Conservation (phyloP, 2,888 invertebrate genomes). For the Tortricodes alternella region DNA sequence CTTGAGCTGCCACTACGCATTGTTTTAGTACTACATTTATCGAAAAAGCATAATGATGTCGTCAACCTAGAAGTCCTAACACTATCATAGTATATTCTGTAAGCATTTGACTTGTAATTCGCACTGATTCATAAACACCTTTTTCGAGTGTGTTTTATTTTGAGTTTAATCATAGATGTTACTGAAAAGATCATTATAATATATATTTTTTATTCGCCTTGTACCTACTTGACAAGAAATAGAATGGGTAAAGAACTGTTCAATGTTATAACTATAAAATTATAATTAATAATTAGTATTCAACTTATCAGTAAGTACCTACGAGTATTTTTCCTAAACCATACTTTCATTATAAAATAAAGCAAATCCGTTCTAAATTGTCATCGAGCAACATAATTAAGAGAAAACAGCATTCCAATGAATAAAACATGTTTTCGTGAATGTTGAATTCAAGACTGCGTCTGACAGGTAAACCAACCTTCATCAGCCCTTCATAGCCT, state of each 20-base stretch:
- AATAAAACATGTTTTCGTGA: slow-evolving; percentile 32
- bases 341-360: background rate
- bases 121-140: too few species aligned
- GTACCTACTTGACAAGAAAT: too few species aligned
- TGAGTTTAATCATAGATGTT: too few species aligned
- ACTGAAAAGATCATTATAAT: too few species aligned
- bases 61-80: background rate
- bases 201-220: too few species aligned
- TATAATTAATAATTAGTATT: too few species aligned
- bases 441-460: slow-evolving; percentile 22
- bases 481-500: slow-evolving; percentile 61
- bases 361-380: slow-evolving; percentile 8
- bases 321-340: too few species aligned
- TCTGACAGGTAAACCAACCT: slow-evolving; percentile 58
- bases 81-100: too few species aligned
- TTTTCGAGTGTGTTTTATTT: too few species aligned
- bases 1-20: slow-evolving; percentile 48
- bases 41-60: background rate
- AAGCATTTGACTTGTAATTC: background rate
- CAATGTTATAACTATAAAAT: too few species aligned
- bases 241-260: too few species aligned
- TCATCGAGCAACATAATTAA: slow-evolving; percentile 29
- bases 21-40: slow-evolving; percentile 4
- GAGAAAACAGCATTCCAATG: slow-evolving; percentile 39
- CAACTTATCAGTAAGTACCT: too few species aligned